Evolutionary conservation across 2,888 invertebrate species (phyloP).

Genomic region (Lingula anatina): DNA sequence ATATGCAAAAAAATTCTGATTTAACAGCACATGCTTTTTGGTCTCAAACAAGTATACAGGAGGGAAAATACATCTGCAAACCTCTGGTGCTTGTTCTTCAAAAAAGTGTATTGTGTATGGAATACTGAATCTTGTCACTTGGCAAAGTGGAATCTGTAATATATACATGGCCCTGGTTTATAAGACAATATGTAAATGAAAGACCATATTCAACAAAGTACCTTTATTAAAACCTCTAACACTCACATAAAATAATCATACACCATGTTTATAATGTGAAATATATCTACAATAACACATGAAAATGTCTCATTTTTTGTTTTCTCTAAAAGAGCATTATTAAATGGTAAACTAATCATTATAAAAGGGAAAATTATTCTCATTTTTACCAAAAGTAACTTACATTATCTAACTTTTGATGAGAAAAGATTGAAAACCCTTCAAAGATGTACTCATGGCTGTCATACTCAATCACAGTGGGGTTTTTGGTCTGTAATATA

Average conservation of each 20-base stretch:
- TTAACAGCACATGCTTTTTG: no score
- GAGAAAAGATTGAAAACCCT: constrained; percentile 94
- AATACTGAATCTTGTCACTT: constrained; percentile 87
- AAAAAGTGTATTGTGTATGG: constrained; percentile 70
- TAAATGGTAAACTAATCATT: no score
- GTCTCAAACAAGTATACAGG: not conserved
- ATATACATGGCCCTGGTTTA: not conserved
- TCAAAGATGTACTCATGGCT: constrained; percentile 95
- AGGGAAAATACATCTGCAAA: constrained; percentile 13
- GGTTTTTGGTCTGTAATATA: constrained; percentile 71
- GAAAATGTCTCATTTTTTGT: no score
- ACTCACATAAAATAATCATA: no score
- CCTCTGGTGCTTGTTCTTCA: constrained; percentile 79
- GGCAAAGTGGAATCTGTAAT: constrained; percentile 47
- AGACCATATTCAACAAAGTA: no score
- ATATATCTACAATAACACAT: no score
- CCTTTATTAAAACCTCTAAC: no score
- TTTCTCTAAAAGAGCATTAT: no score
- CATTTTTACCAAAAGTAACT: constrained; percentile 8
- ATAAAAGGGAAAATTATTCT: no score
- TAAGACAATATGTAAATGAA: not conserved
- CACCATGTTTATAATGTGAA: no score
- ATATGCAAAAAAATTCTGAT: no score
- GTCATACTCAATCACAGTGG: constrained; percentile 88
- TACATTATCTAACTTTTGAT: constrained; percentile 67